phyloP scores from a whole-genome alignment of 2,888 invertebrate species.

The Netelia fuscicornis region DNA sequence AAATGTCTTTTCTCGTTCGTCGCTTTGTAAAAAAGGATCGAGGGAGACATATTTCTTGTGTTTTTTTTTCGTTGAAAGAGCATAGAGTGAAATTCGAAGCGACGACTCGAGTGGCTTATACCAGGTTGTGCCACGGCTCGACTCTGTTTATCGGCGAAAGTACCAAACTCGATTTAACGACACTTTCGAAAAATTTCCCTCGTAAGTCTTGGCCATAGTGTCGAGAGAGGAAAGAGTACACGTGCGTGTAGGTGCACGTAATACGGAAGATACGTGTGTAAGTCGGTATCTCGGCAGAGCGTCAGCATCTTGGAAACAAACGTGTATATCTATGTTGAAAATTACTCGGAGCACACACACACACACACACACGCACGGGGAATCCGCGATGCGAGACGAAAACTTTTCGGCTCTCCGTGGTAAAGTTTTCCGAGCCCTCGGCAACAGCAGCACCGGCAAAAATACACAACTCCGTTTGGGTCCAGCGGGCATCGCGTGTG shows the following conservation, averaged over 20 bases:
- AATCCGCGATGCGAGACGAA: slow-evolving; percentile 58
- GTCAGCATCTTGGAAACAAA: slow-evolving; percentile 8
- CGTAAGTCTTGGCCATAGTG: slow-evolving; percentile 60
- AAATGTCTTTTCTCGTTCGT: slow-evolving; percentile 20
- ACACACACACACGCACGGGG: not conserved
- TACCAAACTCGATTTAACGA: slow-evolving; percentile 71
- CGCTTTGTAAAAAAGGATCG: not conserved
- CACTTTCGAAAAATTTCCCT: slow-evolving; percentile 68
- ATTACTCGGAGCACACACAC: not conserved
- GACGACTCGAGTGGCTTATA: not conserved
- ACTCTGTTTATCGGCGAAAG: slow-evolving; percentile 66
- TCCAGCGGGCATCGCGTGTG: not conserved
- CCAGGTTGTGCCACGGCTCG: slow-evolving; percentile 7
- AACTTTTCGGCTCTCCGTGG: slow-evolving; percentile 59
- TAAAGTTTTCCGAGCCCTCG: slow-evolving; percentile 57
- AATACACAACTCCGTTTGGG: slow-evolving; percentile 31
- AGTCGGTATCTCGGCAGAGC: not conserved
- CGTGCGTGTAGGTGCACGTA: not conserved
- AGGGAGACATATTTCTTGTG: not conserved
- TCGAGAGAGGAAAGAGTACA: slow-evolving; percentile 9
- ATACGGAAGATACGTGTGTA: not conserved
- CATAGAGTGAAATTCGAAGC: slow-evolving; percentile 10
- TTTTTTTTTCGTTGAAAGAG: slow-evolving; percentile 22
- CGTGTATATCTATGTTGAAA: not conserved
- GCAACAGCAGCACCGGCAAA: slow-evolving; percentile 49